A percentile compares a stretch with the other conserved stretches of the same genome.
Evolutionary conservation across 2,797 vertebrate species (phyloP).

Genomic region (Calcarius lapponicus): DNA sequence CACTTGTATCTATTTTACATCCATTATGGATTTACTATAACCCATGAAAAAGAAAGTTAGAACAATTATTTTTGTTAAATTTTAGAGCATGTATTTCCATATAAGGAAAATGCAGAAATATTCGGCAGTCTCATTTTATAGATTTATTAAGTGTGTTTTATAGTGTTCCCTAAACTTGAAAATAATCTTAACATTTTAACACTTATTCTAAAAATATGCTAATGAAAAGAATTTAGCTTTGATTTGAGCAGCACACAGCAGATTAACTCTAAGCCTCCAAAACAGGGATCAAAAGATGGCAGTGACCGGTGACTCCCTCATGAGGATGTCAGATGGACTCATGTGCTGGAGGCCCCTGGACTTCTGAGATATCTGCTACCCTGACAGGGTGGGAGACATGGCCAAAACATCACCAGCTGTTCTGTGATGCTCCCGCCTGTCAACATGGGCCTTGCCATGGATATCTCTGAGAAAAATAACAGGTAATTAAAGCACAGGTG

Average conservation of each 20-base stretch:
- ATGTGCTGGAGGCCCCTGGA: neutral
- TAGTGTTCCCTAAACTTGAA: slow-evolving; percentile 23
- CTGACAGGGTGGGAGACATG: neutral
- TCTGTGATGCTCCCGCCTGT: neutral
- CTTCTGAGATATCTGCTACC: neutral
- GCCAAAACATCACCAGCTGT: neutral
- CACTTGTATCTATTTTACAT: neutral
- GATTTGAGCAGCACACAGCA: neutral
- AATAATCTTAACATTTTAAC: slow-evolving; percentile 21
- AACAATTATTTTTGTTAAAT: slow-evolving; percentile 40
- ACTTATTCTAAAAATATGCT: slow-evolving; percentile 5
- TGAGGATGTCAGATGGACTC: neutral
- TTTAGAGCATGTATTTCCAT: slow-evolving; percentile 28
- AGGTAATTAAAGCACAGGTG: neutral
- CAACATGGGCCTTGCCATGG: neutral
- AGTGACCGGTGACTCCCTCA: neutral
- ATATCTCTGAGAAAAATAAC: neutral
- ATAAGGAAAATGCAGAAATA: slow-evolving; percentile 31
- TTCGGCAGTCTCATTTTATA: slow-evolving; percentile 25
- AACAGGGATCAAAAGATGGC: neutral
- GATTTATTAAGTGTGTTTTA: slow-evolving; percentile 50
- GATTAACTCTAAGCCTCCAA: slow-evolving; percentile 4
- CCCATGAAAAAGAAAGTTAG: slow-evolving; percentile 24
- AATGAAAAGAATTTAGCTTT: slow-evolving; percentile 22
- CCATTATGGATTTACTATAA: slow-evolving; percentile 33